Evolutionary conservation across 37 sponge, comb jelly and placozoan genomes (phyloP), one percentile per base, ranked within the genome.

Genomic region (Cliona cf. orientalis): DNA sequence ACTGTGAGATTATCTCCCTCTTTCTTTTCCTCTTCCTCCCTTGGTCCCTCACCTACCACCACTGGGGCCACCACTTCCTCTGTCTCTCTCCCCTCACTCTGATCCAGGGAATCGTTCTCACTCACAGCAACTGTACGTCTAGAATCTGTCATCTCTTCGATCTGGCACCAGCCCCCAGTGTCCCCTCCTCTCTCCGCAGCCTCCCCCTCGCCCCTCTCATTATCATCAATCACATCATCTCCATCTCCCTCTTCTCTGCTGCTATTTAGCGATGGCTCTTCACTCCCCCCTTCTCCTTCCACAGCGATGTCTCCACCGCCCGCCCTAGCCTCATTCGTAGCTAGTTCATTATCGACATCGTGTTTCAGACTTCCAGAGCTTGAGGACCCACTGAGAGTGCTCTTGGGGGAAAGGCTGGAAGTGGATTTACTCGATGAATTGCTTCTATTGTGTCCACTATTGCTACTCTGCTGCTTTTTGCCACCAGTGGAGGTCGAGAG

Each of bases 361-460:
- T 62, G 63, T 32, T 44, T 63, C 43, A 75, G 41, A 57, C 76
- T 74, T 4, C 58, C 76, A 9, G 76, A 75, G 68, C 76, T 75
- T 29, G 68, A 68, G 42, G 77, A 75, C 21, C 55, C 33, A 21
- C 69, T 68, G 36, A 84, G 25, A 34, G 67, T 75, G 84, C 84
- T 84, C 57, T 37, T 64, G 0, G 76, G 84, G 17, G 84, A 84
- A 32, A 67, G 43, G 2, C 61, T 69, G 42, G 70, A 58, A 36
- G 58, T 70, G 71, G 28, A 39, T n/a, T 42, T 42, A 45, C 71
- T n/a, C n/a, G n/a, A n/a, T n/a, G n/a, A n/a, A n/a, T n/a, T 70
- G 3, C 45, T 38, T 21, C 71, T 70, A 38, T 45, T 70, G 46
- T 42, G 42, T 39, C 21, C 17, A 53, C 19, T 45, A 17, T 32